Conservation (phyloP, 2,797 vertebrate species). For the Dicrostonyx torquatus region DNA sequence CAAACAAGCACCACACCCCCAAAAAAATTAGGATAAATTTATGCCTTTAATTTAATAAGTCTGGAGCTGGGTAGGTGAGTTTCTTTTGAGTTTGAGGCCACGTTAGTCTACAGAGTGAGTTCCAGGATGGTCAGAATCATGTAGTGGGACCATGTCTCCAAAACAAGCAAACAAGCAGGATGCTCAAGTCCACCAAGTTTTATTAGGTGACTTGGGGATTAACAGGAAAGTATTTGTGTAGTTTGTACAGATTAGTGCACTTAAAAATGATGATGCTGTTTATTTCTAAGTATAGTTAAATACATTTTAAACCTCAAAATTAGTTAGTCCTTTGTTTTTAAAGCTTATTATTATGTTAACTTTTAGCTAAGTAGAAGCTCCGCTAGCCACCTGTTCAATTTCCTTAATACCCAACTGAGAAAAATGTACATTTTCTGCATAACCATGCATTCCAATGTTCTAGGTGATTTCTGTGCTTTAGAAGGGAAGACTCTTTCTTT, state of each 20-base stretch:
- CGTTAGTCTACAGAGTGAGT: no score
- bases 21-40: not conserved
- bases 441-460: not conserved
- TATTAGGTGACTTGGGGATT: not conserved
- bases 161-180: not conserved
- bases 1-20: not conserved
- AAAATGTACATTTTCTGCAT: slow-evolving; percentile 19
- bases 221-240: not conserved
- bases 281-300: not conserved
- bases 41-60: not conserved
- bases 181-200: not conserved
- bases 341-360: not conserved
- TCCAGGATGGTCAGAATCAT: not conserved
- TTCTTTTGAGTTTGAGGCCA: not conserved
- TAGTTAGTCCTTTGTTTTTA: slow-evolving; percentile 42
- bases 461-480: not conserved
- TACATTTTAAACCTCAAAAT: slow-evolving; percentile 10
- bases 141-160: not conserved
- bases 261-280: not conserved
- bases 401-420: slow-evolving; percentile 10
- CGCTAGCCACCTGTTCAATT: not conserved
- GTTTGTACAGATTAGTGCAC: not conserved
- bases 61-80: not conserved
- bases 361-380: slow-evolving; percentile 51
- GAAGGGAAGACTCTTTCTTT: not conserved